Conservation (phyloP, 64 coral and sea anemone genomes). For the Dendrophyllia cribrosa region DNA sequence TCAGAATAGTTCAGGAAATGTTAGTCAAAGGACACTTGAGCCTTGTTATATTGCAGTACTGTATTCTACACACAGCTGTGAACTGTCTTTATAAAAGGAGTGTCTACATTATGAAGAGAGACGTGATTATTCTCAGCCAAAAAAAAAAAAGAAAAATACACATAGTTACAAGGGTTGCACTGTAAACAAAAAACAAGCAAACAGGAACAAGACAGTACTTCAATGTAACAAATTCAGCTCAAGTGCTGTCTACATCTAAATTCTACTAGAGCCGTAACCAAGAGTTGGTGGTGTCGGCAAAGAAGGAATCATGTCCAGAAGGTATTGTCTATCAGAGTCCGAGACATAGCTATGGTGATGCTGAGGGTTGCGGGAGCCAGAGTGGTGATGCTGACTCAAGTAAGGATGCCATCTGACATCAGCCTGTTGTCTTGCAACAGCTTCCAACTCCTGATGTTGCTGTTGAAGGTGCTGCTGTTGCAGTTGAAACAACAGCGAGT, state of each 20-base stretch:
- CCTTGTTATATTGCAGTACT: not conserved
- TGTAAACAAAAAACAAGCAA: not conserved
- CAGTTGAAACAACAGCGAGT: constrained; percentile 84
- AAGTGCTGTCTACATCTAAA: constrained; percentile 12
- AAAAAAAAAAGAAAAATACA: too few relatives aligned
- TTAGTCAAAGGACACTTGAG: not conserved
- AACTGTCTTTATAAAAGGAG: too few relatives aligned
- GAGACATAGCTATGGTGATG: constrained; percentile 86
- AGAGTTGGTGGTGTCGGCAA: constrained; percentile 83
- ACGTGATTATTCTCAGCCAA: too few relatives aligned
- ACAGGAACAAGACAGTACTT: not conserved
- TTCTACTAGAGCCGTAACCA: constrained; percentile 84
- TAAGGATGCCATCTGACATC: constrained; percentile 95
- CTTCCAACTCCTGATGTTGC: constrained; percentile 89
- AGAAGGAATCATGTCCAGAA: constrained; percentile 99
- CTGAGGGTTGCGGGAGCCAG: constrained; percentile 84
- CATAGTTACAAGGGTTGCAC: not conserved
- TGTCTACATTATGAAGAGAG: too few relatives aligned
- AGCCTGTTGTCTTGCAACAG: constrained; percentile 59
- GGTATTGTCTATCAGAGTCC: constrained; percentile 90
- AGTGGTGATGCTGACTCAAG: constrained; percentile 71
- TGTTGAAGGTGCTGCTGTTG: constrained; percentile 97
- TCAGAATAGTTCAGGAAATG: not conserved
- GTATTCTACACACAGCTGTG: not conserved
- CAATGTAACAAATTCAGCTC: not conserved